Conservation (phyloP, 2,888 invertebrate genomes). For the Blera fallax region DNA sequence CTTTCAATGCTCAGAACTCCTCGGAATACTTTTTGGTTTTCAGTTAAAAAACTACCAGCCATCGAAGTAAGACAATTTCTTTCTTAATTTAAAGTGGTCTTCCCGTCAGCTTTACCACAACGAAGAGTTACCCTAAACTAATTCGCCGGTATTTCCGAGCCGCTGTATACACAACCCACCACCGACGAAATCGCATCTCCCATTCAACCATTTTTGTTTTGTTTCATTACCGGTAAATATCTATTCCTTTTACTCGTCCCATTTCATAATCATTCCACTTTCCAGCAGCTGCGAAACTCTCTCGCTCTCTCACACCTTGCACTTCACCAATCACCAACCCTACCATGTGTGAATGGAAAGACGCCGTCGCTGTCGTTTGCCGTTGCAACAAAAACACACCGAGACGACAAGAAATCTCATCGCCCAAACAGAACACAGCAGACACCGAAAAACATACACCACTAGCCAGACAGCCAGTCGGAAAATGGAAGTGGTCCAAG, state of each 20-base stretch:
- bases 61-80: too few relatives aligned
- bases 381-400: slow-evolving; percentile 29
- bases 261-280: neutral
- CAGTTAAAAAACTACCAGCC: too few relatives aligned
- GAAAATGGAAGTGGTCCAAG: slow-evolving; percentile 68
- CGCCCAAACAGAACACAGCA: slow-evolving; percentile 23
- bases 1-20: too few relatives aligned
- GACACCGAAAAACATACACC: slow-evolving; percentile 49
- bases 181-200: neutral
- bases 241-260: neutral
- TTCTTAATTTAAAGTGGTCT: too few relatives aligned
- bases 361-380: slow-evolving; percentile 43
- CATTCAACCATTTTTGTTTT: slow-evolving; percentile 66
- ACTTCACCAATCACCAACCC: slow-evolving; percentile 31
- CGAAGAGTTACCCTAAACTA: neutral
- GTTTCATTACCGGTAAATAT: slow-evolving; percentile 26
- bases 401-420: slow-evolving; percentile 20
- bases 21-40: too few relatives aligned
- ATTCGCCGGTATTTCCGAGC: slow-evolving; percentile 16
- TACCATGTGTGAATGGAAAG: slow-evolving; percentile 35
- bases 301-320: neutral
- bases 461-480: slow-evolving; percentile 54
- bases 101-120: neutral
- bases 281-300: slow-evolving; percentile 37
- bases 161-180: slow-evolving; percentile 25